phyloP scores from a whole-genome alignment of 2,797 vertebrate genomes.

The Sebastes diploproa region DNA sequence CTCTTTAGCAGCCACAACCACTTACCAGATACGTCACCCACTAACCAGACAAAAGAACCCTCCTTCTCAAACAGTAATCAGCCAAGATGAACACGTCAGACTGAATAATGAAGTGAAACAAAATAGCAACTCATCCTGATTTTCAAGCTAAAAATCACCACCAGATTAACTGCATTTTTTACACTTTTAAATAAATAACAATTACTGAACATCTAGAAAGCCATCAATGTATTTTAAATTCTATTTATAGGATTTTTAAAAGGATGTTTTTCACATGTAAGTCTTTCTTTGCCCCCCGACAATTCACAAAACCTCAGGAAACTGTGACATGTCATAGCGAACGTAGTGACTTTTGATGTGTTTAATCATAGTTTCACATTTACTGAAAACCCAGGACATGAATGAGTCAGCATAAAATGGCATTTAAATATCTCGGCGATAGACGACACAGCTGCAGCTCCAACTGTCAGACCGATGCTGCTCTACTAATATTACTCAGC shows the following conservation, averaged over 20 bases:
- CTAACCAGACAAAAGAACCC: background rate
- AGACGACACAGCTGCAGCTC: background rate
- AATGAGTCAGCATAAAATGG: slow-evolving; percentile 20
- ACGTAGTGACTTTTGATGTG: background rate
- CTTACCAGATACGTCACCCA: background rate
- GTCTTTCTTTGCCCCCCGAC: background rate
- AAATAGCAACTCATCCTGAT: background rate
- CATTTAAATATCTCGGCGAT: background rate
- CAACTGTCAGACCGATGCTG: background rate
- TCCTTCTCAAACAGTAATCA: background rate
- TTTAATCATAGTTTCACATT: slow-evolving; percentile 26
- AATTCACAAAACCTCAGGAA: background rate
- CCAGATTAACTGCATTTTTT: background rate
- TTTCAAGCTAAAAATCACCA: background rate
- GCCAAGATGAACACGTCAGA: background rate
- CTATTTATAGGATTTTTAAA: background rate
- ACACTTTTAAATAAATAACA: background rate
- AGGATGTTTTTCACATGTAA: background rate
- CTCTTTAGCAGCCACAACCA: background rate
- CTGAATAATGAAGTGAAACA: background rate
- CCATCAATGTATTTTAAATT: background rate
- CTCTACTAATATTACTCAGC: background rate
- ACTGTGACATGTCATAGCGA: background rate
- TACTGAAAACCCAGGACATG: background rate
- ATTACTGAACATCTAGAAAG: background rate